Conservation (phyloP, 2,113 vertebrate species). For the Natator depressus region DNA sequence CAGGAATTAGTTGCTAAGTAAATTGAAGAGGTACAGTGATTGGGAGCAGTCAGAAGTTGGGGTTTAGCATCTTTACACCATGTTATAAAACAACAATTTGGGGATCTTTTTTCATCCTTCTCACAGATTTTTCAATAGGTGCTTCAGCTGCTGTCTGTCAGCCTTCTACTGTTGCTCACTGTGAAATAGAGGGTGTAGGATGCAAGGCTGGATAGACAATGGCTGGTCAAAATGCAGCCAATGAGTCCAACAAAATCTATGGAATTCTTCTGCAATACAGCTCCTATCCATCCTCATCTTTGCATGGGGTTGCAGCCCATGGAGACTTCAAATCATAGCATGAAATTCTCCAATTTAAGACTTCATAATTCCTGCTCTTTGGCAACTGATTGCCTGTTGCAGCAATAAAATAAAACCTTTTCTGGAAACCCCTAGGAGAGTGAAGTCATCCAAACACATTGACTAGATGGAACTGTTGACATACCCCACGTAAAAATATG, state of each 20-base stretch:
- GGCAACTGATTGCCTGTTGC: slow-evolving; percentile 9
- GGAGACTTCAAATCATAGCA: background rate
- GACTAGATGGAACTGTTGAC: background rate
- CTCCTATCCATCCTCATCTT: background rate
- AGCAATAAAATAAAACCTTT: slow-evolving; percentile 30
- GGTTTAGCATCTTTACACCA: background rate
- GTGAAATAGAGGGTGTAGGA: slow-evolving; percentile 12
- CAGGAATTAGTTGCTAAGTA: background rate
- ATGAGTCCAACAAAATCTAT: slow-evolving; percentile 14
- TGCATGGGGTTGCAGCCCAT: background rate
- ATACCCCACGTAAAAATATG: background rate
- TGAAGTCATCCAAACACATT: background rate
- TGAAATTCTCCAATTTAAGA: slow-evolving; percentile 38
- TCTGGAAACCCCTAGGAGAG: slow-evolving; percentile 42
- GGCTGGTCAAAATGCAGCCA: background rate
- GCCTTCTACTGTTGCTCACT: background rate
- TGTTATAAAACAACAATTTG: fast-evolving
- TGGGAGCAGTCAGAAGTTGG: background rate
- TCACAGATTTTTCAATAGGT: background rate
- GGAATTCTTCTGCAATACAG: too few relatives aligned
- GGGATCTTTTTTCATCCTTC: background rate
- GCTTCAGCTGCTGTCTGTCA: background rate
- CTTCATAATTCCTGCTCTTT: slow-evolving; percentile 47
- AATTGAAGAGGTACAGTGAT: background rate
- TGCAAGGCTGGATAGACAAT: background rate